Evolutionary conservation across 1,140 invertebrate species (phyloP).

Genomic region (Rhopalosiphum padi): DNA sequence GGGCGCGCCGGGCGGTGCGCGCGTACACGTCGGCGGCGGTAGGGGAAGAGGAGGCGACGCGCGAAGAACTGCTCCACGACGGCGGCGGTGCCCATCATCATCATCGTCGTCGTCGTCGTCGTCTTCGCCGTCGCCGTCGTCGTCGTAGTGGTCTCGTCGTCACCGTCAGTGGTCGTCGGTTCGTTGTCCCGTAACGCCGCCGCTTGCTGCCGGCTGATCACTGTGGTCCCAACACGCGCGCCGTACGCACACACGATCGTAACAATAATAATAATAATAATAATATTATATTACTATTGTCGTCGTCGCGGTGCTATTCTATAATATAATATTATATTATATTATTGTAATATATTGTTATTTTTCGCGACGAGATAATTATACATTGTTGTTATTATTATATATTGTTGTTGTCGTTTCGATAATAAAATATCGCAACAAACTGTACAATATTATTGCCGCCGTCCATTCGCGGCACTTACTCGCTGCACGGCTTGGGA

Average conservation of each 20-base stretch:
- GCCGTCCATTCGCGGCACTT: background rate
- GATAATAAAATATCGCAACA: background rate
- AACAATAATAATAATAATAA: background rate
- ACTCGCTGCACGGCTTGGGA: background rate
- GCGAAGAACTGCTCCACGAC: conserved; percentile 27
- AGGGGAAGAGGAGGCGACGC: conserved; percentile 40
- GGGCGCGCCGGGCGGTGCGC: background rate
- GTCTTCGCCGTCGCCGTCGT: background rate
- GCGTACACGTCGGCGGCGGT: background rate
- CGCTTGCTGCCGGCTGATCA: conserved; percentile 31
- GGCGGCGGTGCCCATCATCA: conserved; percentile 32
- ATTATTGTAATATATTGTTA: conserved; percentile 5
- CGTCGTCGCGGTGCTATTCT: background rate
- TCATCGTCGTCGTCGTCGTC: background rate
- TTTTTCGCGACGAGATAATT: background rate
- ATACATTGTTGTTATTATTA: background rate
- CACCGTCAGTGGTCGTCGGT: conserved; percentile 56
- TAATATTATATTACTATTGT: background rate
- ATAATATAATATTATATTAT: conserved; percentile 1
- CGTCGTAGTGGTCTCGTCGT: conserved; percentile 18
- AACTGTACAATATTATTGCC: background rate
- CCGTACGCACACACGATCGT: background rate
- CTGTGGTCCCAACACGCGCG: background rate
- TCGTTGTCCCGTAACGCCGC: conserved; percentile 54
- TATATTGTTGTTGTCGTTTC: background rate